Base-by-base conservation (phyloP, 2,888 invertebrate species). In the Ennomos fuscantarius region DNA sequence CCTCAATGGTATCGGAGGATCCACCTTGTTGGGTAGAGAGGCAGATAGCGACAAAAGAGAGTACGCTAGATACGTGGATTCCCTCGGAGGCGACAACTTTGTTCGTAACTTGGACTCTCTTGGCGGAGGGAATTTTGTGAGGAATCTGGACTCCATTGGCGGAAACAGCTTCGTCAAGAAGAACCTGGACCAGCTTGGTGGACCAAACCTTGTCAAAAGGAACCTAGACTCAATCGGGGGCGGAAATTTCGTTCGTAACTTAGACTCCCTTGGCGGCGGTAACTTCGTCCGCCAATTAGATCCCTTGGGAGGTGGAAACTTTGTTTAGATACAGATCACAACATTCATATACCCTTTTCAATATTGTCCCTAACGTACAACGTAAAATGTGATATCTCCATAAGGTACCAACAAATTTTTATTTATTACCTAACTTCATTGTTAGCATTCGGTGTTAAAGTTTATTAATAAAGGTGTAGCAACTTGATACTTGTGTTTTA, bases 191-290 rank as follows among this genome's bases (percentile, higher is more conserved):
- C 81, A 84, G 62, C 81, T 89, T 11, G 89, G 91, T 8, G 92
- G 91, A 11, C 86, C 86, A 0, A 88, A 92, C 69, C 76, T 90
- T 6, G 79, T 89, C 0, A 89, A 87, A 73, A 90, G 81, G 69
- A 88, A 87, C 60, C 76, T 89, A 8, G 89, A 91, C 60, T 81
- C 83, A 53, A 79, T 89, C 9, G 89, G 91, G 10, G 92, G 91
- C 8, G 86, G 86, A 0, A 88, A 92, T 69, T 76, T 90, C 9
- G 79, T 89, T 0, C 84, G 91, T 55, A 85, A 82, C 60, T 67
- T 92, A 46, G 89, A 92, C 61, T 84, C 88, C 1, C 78, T 93
- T 6, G 93, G 93, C 2, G 93, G 93, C 1, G 90, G 89, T 12
- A 93, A 93, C 74, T 82, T 93, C 13, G 84, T 92, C 8, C 82